Percentiles rank a stretch among this genome's conserved stretches.
These are phyloP conservation scores for Phoebastria nigripes DNA, from an alignment of 2,797 vertebrate genomes.

Conservation along the genomic window DNA sequence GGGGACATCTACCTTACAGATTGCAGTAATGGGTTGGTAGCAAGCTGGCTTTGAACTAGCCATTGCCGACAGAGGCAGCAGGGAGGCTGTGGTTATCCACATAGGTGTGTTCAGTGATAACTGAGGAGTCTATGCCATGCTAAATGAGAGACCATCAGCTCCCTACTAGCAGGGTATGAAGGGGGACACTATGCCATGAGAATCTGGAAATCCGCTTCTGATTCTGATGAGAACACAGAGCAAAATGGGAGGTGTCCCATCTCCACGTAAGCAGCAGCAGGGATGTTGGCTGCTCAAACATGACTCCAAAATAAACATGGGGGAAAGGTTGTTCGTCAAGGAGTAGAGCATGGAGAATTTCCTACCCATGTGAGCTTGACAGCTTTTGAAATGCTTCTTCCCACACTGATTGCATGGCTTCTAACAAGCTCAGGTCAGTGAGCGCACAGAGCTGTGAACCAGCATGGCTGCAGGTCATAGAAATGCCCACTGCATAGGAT, in stretches of 20 bases:
- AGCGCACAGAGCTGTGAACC: background rate
- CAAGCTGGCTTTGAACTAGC: background rate
- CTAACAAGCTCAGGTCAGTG: background rate
- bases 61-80: background rate
- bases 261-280: fast-evolving
- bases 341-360: background rate
- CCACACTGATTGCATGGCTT: background rate
- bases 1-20: background rate
- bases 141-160: background rate
- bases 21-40: background rate
- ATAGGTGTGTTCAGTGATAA: background rate
- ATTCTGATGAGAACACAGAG: background rate
- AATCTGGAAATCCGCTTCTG: background rate
- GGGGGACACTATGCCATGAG: background rate
- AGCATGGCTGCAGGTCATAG: background rate
- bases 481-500: background rate
- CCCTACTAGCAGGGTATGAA: background rate
- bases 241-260: background rate
- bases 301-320: background rate
- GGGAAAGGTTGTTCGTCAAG: background rate
- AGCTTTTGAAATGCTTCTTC: background rate
- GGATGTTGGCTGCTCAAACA: fast-evolving
- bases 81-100: background rate
- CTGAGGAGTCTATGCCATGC: background rate
- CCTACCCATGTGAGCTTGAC: background rate